phyloP scores from a whole-genome alignment of 2,888 invertebrate genomes.

The Nomada flava region DNA sequence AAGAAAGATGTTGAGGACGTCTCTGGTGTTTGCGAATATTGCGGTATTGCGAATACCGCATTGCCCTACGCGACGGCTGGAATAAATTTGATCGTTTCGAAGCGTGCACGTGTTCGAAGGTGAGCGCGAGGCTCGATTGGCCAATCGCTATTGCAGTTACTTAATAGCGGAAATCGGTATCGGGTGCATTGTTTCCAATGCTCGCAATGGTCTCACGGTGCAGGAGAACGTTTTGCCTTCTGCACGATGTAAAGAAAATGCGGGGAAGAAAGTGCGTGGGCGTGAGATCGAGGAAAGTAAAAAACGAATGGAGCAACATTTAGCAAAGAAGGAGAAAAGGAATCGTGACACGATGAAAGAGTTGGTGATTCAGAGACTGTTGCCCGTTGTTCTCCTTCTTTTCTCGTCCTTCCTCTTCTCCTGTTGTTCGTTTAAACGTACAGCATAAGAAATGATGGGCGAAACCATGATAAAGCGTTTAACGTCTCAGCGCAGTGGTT shows the following conservation, averaged over 20 bases:
- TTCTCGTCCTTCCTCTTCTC: too few species aligned
- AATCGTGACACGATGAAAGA: constrained; percentile 13
- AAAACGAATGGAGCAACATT: neutral
- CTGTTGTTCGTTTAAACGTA: neutral
- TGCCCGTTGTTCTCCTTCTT: neutral
- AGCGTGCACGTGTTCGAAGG: constrained; percentile 52
- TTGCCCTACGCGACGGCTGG: neutral
- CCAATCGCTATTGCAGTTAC: too few species aligned
- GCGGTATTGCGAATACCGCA: too few species aligned
- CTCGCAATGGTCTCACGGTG: constrained; percentile 16
- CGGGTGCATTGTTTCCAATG: constrained; percentile 3
- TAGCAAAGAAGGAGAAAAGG: neutral
- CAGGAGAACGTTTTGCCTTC: constrained; percentile 7
- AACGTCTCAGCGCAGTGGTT: constrained; percentile 49
- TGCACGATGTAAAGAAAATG: constrained; percentile 21
- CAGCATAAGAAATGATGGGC: constrained; percentile 27
- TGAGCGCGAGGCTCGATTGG: constrained; percentile 13
- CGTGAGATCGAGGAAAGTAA: constrained; percentile 5
- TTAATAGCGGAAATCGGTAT: constrained; percentile 54
- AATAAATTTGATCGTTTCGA: constrained; percentile 49
- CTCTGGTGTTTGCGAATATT: too few species aligned
- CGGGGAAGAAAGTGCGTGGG: constrained; percentile 21
- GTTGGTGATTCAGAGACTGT: constrained; percentile 11
- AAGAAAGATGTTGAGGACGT: too few species aligned
- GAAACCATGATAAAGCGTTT: constrained; percentile 57